Conservation (phyloP, 2,888 invertebrate genomes). For the Parnassius mnemosyne region DNA sequence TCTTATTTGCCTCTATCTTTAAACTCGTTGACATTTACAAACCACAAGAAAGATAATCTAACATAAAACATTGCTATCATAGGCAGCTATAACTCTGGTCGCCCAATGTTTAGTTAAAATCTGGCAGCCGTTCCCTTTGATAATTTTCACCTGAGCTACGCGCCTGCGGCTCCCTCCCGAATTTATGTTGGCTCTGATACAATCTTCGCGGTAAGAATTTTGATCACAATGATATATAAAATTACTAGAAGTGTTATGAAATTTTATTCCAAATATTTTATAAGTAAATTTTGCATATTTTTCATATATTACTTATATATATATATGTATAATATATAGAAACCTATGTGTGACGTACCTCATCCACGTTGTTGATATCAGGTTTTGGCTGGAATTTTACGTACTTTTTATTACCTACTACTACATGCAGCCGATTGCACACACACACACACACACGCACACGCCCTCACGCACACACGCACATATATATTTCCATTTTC, state of each 20-base stretch:
- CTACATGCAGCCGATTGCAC: too few relatives aligned
- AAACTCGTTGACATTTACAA: not conserved
- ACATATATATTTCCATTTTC: too few relatives aligned
- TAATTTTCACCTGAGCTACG: conserved; percentile 74
- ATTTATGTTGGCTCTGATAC: conserved; percentile 71
- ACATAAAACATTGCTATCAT: conserved; percentile 9
- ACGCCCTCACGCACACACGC: too few relatives aligned
- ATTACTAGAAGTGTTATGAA: conserved; percentile 40
- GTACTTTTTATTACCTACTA: too few relatives aligned
- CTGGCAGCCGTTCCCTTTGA: conserved; percentile 62
- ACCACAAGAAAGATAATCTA: not conserved
- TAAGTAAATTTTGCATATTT: too few relatives aligned
- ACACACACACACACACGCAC: too few relatives aligned
- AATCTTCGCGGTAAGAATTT: conserved; percentile 68
- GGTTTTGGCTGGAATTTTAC: too few relatives aligned
- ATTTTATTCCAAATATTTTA: too few relatives aligned
- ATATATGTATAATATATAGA: too few relatives aligned
- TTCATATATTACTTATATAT: too few relatives aligned
- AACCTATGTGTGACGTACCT: too few relatives aligned
- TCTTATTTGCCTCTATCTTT: not conserved
- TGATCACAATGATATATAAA: conserved; percentile 41
- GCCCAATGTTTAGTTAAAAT: conserved; percentile 71
- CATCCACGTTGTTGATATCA: too few relatives aligned
- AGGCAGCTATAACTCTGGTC: conserved; percentile 35
- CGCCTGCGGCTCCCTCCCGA: conserved; percentile 48